Percentiles rank a stretch among this genome's conserved stretches.
Conservation (phyloP, 2,888 invertebrate genomes). For the Rhopalosiphum nymphaeae region DNA sequence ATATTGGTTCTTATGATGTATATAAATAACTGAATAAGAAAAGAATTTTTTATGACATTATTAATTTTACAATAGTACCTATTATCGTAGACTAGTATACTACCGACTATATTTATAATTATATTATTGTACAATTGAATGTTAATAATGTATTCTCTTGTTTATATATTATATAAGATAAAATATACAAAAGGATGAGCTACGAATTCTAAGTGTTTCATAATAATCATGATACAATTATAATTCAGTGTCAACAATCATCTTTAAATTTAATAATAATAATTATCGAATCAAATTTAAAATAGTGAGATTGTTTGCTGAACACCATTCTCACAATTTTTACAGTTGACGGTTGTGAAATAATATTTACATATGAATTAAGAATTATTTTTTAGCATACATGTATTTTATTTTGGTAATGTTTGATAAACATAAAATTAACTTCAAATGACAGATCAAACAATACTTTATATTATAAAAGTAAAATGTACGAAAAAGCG, state of each 20-base stretch:
- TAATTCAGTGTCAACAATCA: background rate
- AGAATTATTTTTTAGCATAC: background rate
- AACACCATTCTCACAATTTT: background rate
- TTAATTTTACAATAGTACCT: background rate
- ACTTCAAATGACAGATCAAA: background rate
- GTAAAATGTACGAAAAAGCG: background rate
- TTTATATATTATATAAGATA: background rate
- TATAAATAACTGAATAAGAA: background rate
- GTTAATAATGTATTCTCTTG: background rate
- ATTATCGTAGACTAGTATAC: background rate
- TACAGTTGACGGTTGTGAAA: background rate
- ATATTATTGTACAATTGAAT: background rate
- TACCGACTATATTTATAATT: background rate
- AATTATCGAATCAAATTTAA: background rate
- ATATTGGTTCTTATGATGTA: background rate
- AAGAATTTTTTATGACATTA: background rate
- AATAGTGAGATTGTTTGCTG: background rate
- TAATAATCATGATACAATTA: background rate
- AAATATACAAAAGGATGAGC: background rate
- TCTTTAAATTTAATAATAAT: background rate
- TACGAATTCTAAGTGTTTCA: background rate
- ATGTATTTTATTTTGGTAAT: background rate
- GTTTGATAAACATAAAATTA: background rate
- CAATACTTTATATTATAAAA: background rate
- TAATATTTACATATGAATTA: background rate